Conservation (phyloP, 2,888 invertebrate species). For the Limnephilus rhombicus region DNA sequence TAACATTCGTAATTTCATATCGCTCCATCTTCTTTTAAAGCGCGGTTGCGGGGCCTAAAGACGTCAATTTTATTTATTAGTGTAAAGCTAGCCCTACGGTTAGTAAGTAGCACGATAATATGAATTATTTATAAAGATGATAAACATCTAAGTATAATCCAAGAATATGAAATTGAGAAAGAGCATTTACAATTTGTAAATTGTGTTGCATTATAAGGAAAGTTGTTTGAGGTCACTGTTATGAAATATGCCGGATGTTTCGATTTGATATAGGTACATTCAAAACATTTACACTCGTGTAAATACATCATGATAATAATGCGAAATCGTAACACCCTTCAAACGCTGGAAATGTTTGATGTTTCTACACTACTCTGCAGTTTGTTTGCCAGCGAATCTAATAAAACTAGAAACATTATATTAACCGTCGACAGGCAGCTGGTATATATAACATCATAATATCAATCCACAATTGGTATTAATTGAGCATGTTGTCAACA, state of each 20-base stretch:
- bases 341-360: not conserved
- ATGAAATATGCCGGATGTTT: not conserved
- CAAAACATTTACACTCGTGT: not conserved
- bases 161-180: not conserved
- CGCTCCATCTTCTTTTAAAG: too few species aligned
- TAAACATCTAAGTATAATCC: too few species aligned
- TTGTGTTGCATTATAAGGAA: not conserved
- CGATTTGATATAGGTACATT: not conserved
- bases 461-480: too few species aligned
- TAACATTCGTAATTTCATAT: too few species aligned
- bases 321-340: not conserved
- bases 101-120: too few species aligned
- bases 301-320: not conserved
- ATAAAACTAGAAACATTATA: not conserved
- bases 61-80: too few species aligned
- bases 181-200: not conserved
- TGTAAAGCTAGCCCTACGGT: too few species aligned
- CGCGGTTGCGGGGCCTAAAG: too few species aligned
- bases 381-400: not conserved
- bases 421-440: not conserved
- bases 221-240: not conserved
- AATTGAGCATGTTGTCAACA: too few species aligned
- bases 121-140: too few species aligned
- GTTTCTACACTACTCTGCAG: not conserved
- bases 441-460: too few species aligned